Base-by-base conservation (phyloP, 1,140 invertebrate species). In the Linepithema humile region DNA sequence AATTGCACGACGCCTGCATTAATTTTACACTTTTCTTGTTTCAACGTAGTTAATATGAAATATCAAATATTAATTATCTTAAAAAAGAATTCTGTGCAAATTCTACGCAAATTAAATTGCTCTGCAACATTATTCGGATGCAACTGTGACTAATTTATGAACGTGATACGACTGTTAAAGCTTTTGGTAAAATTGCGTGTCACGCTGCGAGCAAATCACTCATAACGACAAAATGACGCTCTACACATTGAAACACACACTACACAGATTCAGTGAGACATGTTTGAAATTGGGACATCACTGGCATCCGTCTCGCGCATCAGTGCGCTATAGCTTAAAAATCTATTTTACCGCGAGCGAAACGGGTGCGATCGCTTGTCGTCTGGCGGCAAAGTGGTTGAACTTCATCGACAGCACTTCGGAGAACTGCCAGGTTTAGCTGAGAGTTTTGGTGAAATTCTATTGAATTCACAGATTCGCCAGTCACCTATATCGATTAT, bases 381-480 rank as follows among this genome's bases (percentile, higher is more conserved):
- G 73, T 70, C 48, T 32, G 62, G 43, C 43, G 40, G 82, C 45
- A 78, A 88, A 88, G 65, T 87, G 74, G 83, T 85, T 77, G 86
- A 87, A 87, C 55, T 83, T 88, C 38, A 69, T 82, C 74, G 75
- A 73, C 82, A 69, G 40, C 40, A 35, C 70, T 67, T 72, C 75
- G 45, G 53, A 40, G 7, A 40, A n/a, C 45, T 60, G 62, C 60
- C 53, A 73, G 43, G 26, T 55, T 20, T 64, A 38, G 0, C 62
- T 38, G 57, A 82, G 87, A 88, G 43, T 88, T 88, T 55, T 40
- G 32, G 20, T 12, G 60, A 69, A 84, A 88, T 85, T 88, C 83
- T 85, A 85, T 88, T 78, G 60, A 88, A 87, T 82, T 84, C 29
- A 59, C 10, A 6, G 26, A 23, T 23, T 64, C 20, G 0, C n/a